Base-by-base conservation (phyloP, 2,113 vertebrate species). In the Gobiocypris rarus region DNA sequence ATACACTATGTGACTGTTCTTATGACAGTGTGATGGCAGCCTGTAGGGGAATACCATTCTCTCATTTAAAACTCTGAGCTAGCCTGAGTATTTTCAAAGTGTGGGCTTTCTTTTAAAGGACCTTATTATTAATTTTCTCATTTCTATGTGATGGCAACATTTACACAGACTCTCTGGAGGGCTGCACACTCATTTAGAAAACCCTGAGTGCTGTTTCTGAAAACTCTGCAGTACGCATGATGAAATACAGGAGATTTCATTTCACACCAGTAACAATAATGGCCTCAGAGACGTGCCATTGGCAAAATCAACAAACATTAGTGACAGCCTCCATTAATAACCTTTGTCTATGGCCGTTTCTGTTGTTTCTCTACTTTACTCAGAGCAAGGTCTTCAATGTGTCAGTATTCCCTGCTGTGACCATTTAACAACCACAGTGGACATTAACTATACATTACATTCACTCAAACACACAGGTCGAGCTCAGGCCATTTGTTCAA, bases 361-460 rank as follows among this genome's bases (percentile, higher is more conserved):
- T 15, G 45, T 70, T 41, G 22, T 38, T 81, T 41, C 34, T 56
- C 75, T 65, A 24, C 28, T 54, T 31, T 67, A 52, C 59, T 80
- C 43, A 9, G 59, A 80, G 59, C 26, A n/a, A 34, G 59, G 43
- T 26, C 77, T 48, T 28, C 70, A 15, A 24, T 83, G 87, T 69
- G 86, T 86, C 88, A 88, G 90, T 91, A 90, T 87, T 84, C 80
- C 82, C 82, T 71, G 82, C 38, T 65, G 85, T 87, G 83, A 89
- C 89, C 87, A 86, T 69, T 70, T 71, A 82, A 82, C 65, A 70
- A 54, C 80, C 83, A 77, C 86, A 90, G 92, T 93, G 90, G 86
- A 92, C 91, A 89, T 86, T 85, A 90, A 91, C 90, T 90, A 92
- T 89, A 90, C 80, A 90, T 90, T 91, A 88, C 45, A 22, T 52